A percentile compares a stretch with the other conserved stretches of the same genome.
Evolutionary conservation across 2,113 vertebrate genomes (phyloP).

Genomic region (Lepus timidus): DNA sequence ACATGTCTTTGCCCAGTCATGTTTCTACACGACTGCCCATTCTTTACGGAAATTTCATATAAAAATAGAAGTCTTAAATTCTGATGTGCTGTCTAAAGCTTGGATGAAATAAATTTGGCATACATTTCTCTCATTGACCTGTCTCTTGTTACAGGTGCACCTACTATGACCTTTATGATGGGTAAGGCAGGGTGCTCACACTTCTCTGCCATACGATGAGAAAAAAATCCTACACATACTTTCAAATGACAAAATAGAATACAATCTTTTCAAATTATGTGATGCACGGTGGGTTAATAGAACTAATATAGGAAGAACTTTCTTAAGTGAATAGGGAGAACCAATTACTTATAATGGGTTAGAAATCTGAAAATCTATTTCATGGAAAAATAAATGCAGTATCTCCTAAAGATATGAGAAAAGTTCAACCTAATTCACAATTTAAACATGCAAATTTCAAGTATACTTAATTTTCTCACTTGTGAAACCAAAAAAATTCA

Average conservation of each 20-base stretch:
- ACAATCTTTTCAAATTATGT: background rate
- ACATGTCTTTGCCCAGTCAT: background rate
- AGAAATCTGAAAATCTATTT: background rate
- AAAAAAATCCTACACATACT: background rate
- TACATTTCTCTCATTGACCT: background rate
- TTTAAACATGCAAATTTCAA: background rate
- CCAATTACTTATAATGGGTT: background rate
- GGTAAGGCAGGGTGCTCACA: background rate
- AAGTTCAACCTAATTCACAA: background rate
- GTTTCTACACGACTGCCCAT: background rate
- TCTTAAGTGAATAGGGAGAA: background rate
- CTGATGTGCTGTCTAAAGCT: background rate
- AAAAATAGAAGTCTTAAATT: background rate
- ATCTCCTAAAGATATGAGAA: background rate
- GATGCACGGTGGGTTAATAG: background rate
- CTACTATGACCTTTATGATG: background rate
- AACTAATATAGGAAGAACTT: background rate
- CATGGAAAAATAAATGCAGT: background rate
- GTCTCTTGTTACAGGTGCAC: background rate
- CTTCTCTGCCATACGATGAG: background rate
- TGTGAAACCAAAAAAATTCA: background rate
- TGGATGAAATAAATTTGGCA: background rate
- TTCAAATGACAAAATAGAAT: background rate
- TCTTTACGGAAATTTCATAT: background rate
- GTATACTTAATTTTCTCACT: background rate